A percentile compares a stretch with the other conserved stretches of the same genome.
Evolutionary conservation across 1,140 invertebrate species (phyloP).

Genomic region (Parasteatoda tepidariorum): DNA sequence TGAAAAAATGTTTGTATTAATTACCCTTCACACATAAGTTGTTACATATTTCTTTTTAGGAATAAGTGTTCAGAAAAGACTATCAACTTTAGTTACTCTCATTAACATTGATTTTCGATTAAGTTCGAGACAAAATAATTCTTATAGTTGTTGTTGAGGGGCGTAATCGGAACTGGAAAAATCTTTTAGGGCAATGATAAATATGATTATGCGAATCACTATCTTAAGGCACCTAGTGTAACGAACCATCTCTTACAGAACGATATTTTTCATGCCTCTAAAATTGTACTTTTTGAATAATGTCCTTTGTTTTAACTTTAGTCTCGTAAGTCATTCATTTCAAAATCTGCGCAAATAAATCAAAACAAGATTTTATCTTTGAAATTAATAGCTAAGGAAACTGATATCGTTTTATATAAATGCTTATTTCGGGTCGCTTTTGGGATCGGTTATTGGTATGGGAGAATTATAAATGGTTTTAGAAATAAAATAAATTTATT

Average conservation of each 20-base stretch:
- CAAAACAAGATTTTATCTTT: no score
- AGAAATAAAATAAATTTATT: no score
- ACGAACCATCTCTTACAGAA: constrained; percentile 12
- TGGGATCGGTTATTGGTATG: no score
- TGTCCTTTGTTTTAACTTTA: no score
- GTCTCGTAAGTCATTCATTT: no score
- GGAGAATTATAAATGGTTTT: no score
- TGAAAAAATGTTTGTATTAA: constrained; percentile 20
- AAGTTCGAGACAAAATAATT: constrained; percentile 34
- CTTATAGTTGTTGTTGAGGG: constrained; percentile 27
- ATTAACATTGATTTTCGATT: constrained; percentile 59
- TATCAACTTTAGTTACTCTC: constrained; percentile 29
- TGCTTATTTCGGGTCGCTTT: no score
- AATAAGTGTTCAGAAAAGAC: constrained; percentile 35
- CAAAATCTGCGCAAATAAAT: no score
- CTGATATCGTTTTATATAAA: no score
- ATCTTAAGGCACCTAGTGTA: constrained; percentile 15
- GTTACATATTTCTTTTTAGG: neutral
- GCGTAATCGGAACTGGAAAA: constrained; percentile 32
- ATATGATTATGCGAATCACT: constrained; percentile 36
- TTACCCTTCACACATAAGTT: neutral
- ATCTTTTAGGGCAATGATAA: constrained; percentile 39
- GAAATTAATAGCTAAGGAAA: no score
- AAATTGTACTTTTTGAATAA: no score
- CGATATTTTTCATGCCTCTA: no score